Conservation (phyloP, 2,888 invertebrate species). For the Amblyjoppa proteus region DNA sequence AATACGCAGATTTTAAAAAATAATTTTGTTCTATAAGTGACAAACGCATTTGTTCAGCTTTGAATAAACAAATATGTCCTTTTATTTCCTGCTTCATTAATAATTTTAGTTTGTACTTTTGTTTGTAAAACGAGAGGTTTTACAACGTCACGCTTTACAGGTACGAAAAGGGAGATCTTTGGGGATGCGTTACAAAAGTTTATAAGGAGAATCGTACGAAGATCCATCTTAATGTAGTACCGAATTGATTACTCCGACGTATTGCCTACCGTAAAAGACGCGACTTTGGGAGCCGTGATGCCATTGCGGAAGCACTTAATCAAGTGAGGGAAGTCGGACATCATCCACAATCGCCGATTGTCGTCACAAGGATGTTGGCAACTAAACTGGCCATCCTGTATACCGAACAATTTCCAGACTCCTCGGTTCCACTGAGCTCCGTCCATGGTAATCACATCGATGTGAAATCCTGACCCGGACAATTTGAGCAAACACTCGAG, state of each 20-base stretch:
- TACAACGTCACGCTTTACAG: no score
- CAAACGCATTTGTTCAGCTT: no score
- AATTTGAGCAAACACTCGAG: slow-evolving; percentile 71
- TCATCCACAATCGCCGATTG: slow-evolving; percentile 69
- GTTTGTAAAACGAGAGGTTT: no score
- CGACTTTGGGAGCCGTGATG: slow-evolving; percentile 23
- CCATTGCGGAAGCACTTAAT: slow-evolving; percentile 72
- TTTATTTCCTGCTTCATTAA: no score
- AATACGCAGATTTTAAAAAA: no score
- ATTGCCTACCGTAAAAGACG: slow-evolving; percentile 10
- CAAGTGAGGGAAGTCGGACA: slow-evolving; percentile 73
- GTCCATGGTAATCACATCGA: slow-evolving; percentile 72
- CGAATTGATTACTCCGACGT: neutral
- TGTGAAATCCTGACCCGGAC: slow-evolving; percentile 65
- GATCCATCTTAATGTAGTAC: neutral
- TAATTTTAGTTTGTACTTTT: no score
- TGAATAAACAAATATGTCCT: no score
- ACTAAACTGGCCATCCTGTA: slow-evolving; percentile 52
- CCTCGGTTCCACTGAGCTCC: slow-evolving; percentile 74
- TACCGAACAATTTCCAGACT: slow-evolving; percentile 72
- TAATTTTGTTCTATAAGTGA: no score
- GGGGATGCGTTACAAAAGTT: no score
- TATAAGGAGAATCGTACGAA: no score
- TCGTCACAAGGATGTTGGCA: slow-evolving; percentile 70
- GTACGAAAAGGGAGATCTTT: no score